Evolutionary conservation across 1,140 invertebrate species (phyloP).

Genomic region (Pseudomyrmex sp.): DNA sequence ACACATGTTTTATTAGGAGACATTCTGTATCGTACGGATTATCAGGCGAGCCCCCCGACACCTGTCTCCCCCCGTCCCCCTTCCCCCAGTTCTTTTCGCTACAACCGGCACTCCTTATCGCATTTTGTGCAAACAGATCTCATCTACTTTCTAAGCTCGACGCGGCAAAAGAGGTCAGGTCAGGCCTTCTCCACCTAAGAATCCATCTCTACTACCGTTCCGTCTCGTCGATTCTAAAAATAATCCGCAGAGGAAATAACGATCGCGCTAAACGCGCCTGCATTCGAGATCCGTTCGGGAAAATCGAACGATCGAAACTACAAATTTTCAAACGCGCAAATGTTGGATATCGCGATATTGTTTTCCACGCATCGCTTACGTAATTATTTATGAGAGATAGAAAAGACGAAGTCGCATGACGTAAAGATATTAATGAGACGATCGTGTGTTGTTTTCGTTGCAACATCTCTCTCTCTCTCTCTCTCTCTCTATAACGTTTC

Average conservation of each 20-base stretch:
- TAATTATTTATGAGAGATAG: slow-evolving; percentile 19
- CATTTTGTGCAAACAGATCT: slow-evolving; percentile 31
- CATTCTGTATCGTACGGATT: slow-evolving; percentile 21
- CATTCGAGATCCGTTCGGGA: background rate
- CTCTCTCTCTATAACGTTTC: background rate
- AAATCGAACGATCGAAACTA: background rate
- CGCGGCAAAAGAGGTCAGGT: slow-evolving; percentile 46
- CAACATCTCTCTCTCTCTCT: background rate
- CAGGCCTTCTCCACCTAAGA: slow-evolving; percentile 15
- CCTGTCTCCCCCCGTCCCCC: background rate
- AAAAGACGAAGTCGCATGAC: background rate
- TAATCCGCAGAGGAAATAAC: slow-evolving; percentile 27
- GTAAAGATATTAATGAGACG: background rate
- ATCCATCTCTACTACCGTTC: slow-evolving; percentile 1
- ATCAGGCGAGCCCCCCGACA: slow-evolving; percentile 32
- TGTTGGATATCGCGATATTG: background rate
- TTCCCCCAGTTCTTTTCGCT: background rate
- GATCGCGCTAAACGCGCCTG: background rate
- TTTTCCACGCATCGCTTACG: slow-evolving; percentile 21
- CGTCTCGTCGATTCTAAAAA: slow-evolving; percentile 45
- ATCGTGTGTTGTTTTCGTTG: slow-evolving; percentile 23
- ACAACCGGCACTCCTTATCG: slow-evolving; percentile 34
- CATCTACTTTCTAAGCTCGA: slow-evolving; percentile 45
- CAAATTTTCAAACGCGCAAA: background rate
- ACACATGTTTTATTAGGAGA: slow-evolving; percentile 3